Conservation (phyloP, 2,888 invertebrate genomes). For the Agrochola litura region DNA sequence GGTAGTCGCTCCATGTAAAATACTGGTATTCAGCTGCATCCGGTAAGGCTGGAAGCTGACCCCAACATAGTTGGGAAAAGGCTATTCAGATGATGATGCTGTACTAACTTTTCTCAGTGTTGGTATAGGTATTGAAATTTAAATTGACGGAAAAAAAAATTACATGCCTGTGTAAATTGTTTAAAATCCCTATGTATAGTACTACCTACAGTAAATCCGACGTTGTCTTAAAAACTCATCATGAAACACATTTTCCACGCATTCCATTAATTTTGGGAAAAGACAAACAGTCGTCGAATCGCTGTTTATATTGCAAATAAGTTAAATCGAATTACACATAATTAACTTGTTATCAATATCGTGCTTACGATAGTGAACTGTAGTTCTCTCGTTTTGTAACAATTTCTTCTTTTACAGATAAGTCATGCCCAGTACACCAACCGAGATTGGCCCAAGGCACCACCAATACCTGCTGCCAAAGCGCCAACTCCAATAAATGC, state of each 20-base stretch:
- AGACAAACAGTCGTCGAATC: not conserved
- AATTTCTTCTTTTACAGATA: slow-evolving; percentile 39
- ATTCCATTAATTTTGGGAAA: not conserved
- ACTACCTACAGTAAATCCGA: not conserved
- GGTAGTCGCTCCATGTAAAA: no score
- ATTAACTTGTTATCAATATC: not conserved
- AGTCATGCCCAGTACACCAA: slow-evolving; percentile 30
- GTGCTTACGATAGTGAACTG: not conserved
- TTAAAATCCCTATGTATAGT: no score
- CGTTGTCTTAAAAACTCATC: not conserved
- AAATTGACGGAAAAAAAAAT: no score
- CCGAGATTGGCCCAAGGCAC: not conserved
- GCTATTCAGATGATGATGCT: no score
- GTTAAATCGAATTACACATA: not conserved
- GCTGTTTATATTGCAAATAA: not conserved
- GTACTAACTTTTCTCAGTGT: not conserved
- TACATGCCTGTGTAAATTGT: no score
- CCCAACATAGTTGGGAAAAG: not conserved
- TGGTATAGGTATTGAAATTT: not conserved
- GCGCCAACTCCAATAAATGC: slow-evolving; percentile 9
- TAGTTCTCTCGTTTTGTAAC: not conserved
- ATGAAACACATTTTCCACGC: not conserved
- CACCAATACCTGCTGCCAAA: slow-evolving; percentile 1
- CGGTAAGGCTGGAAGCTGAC: not conserved
- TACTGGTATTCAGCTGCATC: not conserved